Base-by-base conservation (phyloP, 2,113 vertebrate species). In the Motacilla tschutschensis region DNA sequence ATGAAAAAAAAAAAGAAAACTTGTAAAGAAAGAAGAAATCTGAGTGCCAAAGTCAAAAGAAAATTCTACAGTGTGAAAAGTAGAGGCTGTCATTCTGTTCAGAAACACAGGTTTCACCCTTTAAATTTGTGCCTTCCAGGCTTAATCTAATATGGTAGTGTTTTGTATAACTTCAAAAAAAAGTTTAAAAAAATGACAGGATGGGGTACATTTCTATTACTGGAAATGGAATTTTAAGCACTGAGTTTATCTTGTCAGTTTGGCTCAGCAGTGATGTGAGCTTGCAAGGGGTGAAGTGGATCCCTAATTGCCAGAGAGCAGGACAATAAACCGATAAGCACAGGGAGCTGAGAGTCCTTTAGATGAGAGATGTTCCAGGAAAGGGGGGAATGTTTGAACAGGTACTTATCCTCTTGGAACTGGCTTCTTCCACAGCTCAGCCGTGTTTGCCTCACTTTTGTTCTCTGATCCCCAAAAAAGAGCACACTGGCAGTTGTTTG, bases 211-310 rank as follows among this genome's bases (percentile, higher is more conserved):
- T 87, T 91, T 93, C 84, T 92, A 54, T 94, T 79, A 50, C 81
- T 90, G 81, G 86, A 88, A 95, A 76, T 70, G 90, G 94, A 91
- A 86, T 93, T 91, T 92, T 93, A 92, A 91, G 90, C 78, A 82
- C 78, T 0, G 29, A 93, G 88, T 91, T 93, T 87, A 91, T 91
- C 75, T 85, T 92, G 90, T 92, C 92, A 93, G 72, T 76, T 88
- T 70, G 77, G 78, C 83, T 93, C 88, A 84, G 75, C 14, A 0
- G 25, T 77, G 75, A 92, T 84, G 81, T 14, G 88, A 84, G 67
- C 75, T 86, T 19, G 51, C 54, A 18, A 81, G 51, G 64, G 67
- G 75, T 76, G 84, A 92, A 84, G 83, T 12, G 77, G 80, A 50
- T 83, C 54, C 8, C 93, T 91, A 62, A 88, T 73, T 90, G 71